Conservation (phyloP, 2,113 vertebrate species). For the Hippocampus guttulatus region DNA sequence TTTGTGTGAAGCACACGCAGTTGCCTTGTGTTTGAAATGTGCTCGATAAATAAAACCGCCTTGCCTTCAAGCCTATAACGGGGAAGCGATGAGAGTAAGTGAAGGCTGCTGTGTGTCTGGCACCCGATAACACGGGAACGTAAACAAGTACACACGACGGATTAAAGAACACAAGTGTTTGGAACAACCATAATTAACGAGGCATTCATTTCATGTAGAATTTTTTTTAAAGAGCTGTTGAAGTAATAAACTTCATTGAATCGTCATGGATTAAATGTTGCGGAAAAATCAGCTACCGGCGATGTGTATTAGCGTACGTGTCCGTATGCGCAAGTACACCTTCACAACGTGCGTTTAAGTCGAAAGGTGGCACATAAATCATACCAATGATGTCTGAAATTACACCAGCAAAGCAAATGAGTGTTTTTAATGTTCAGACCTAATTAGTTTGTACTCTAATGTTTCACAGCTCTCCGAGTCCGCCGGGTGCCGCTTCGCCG, state of each 20-base stretch:
- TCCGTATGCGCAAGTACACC: conserved; percentile 6
- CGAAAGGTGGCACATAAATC: conserved; percentile 40
- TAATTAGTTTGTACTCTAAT: conserved; percentile 55
- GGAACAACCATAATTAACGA: not conserved
- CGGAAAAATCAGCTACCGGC: conserved; percentile 28
- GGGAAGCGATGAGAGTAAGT: too few species aligned
- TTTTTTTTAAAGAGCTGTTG: not conserved
- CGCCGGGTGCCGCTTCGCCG: conserved; percentile 27
- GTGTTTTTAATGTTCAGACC: conserved; percentile 50
- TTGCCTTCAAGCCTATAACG: too few species aligned
- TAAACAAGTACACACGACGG: not conserved
- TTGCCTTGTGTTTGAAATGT: too few species aligned
- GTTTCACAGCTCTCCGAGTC: conserved; percentile 19
- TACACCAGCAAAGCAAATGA: conserved; percentile 48
- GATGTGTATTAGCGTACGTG: conserved; percentile 2
- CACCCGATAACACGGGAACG: not conserved
- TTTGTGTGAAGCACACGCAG: too few species aligned
- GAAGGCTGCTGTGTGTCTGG: not conserved
- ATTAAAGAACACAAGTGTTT: not conserved
- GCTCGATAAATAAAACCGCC: too few species aligned
- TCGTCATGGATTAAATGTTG: conserved; percentile 43
- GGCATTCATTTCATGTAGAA: not conserved
- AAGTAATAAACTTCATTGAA: conserved; percentile 21
- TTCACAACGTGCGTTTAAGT: conserved; percentile 31
- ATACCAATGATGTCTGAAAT: conserved; percentile 57